Conservation (phyloP, 2,888 invertebrate genomes). For the Blastobasis adustella region DNA sequence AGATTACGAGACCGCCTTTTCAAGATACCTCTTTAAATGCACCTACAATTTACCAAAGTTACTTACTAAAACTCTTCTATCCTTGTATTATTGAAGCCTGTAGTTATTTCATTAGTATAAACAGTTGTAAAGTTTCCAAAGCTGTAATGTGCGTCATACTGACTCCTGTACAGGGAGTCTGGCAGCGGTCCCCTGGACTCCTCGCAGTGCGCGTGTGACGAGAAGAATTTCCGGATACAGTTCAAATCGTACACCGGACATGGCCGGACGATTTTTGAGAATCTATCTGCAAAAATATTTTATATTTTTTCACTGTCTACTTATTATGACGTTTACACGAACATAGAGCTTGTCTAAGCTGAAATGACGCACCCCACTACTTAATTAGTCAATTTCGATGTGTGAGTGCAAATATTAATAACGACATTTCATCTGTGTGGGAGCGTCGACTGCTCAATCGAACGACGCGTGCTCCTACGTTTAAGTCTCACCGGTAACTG, state of each 20-base stretch:
- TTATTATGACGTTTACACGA: too few species aligned
- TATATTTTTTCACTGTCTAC: neutral
- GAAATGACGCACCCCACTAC: too few species aligned
- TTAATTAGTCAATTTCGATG: too few species aligned
- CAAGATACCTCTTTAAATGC: too few species aligned
- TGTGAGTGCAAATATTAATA: too few species aligned
- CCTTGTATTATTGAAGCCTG: slow-evolving; percentile 17
- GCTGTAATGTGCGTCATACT: slow-evolving; percentile 11
- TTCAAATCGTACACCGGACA: slow-evolving; percentile 16
- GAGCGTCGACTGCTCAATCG: too few species aligned
- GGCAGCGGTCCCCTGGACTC: slow-evolving; percentile 15
- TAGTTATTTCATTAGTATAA: slow-evolving; percentile 8
- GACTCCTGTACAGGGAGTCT: slow-evolving; percentile 14
- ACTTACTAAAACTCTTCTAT: slow-evolving; percentile 18
- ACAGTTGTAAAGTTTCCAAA: slow-evolving; percentile 14
- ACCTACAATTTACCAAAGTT: too few species aligned
- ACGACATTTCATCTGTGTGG: too few species aligned
- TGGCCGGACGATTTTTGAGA: slow-evolving; percentile 11
- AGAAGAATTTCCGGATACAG: slow-evolving; percentile 23
- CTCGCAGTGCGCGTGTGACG: slow-evolving; percentile 16
- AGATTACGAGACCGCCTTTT: too few species aligned
- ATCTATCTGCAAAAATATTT: neutral
- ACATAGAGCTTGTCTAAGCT: too few species aligned
- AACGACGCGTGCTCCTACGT: too few species aligned
- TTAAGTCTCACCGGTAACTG: too few species aligned